These are phyloP conservation scores for Cichlasoma orientale DNA, from an alignment of 2,797 vertebrate species.

Conservation along the genomic window DNA sequence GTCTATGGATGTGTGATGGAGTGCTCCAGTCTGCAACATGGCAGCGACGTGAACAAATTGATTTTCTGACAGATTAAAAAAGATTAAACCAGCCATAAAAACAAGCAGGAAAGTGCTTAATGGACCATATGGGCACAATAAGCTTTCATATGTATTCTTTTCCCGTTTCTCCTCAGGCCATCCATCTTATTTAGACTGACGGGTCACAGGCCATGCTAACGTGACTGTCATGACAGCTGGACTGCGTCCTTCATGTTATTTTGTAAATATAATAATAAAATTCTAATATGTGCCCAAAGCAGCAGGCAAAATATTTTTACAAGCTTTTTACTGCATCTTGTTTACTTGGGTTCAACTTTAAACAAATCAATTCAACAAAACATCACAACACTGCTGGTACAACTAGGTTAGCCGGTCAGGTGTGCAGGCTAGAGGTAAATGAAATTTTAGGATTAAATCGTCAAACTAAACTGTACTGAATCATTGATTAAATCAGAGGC, in stretches of 20 bases:
- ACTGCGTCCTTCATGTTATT: constrained; percentile 61
- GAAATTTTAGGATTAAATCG: background rate
- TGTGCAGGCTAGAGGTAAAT: background rate
- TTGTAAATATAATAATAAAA: background rate
- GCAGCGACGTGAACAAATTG: constrained; percentile 82
- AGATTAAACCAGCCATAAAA: constrained; percentile 84
- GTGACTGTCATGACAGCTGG: constrained; percentile 62
- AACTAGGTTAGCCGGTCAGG: background rate
- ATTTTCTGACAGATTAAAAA: constrained; percentile 87
- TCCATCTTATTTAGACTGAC: constrained; percentile 78
- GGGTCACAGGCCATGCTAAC: constrained; percentile 70
- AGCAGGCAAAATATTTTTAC: background rate
- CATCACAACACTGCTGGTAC: background rate
- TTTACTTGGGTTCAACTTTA: background rate
- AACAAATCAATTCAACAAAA: background rate
- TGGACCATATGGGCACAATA: constrained; percentile 81
- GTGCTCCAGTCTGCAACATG: constrained; percentile 79
- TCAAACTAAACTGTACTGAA: background rate
- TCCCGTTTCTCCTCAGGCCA: constrained; percentile 64
- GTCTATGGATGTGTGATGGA: constrained; percentile 79
- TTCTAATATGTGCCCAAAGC: background rate
- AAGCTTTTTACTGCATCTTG: background rate
- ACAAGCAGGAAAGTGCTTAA: constrained; percentile 83
- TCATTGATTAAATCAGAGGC: background rate
- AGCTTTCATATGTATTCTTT: constrained; percentile 83